These are phyloP conservation scores for Amphilophus citrinellus DNA, from an alignment of 2,113 vertebrate genomes.

Conservation along the genomic window DNA sequence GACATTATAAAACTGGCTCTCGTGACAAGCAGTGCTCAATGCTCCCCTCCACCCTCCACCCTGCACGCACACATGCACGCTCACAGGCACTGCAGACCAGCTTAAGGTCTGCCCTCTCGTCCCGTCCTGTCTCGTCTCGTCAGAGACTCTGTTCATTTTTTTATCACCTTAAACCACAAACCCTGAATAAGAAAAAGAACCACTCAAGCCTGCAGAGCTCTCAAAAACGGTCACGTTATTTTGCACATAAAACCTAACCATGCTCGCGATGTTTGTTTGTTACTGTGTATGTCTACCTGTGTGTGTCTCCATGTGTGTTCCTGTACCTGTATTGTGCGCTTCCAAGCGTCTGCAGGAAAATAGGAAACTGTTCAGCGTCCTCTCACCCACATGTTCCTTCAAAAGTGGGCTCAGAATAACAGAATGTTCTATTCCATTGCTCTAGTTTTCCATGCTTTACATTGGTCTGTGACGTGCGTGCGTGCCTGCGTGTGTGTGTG, in stretches of 20 bases:
- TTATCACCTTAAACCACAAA: conserved; percentile 63
- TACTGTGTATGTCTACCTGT: background rate
- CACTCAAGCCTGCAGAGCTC: conserved; percentile 41
- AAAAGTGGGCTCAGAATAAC: conserved; percentile 69
- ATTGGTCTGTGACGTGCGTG: conserved; percentile 42
- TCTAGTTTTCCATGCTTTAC: conserved; percentile 63
- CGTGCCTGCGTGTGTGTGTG: background rate
- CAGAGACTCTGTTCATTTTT: conserved; percentile 58
- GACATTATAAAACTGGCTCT: conserved; percentile 74
- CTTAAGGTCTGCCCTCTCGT: conserved; percentile 22
- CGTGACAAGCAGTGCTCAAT: conserved; percentile 61
- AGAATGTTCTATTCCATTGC: conserved; percentile 75
- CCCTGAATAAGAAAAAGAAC: conserved; percentile 46
- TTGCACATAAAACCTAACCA: conserved; percentile 16
- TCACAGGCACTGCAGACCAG: conserved; percentile 19
- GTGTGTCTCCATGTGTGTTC: background rate
- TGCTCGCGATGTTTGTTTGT: background rate
- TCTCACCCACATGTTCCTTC: conserved; percentile 60
- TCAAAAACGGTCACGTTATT: conserved; percentile 39
- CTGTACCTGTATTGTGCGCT: background rate
- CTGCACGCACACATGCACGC: conserved; percentile 34
- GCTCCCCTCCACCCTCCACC: conserved; percentile 35
- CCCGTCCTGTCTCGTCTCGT: conserved; percentile 19
- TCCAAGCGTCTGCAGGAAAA: conserved; percentile 23
- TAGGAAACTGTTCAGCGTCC: conserved; percentile 42